A percentile compares a stretch with the other conserved stretches of the same genome.
These are phyloP conservation scores for Drosophila mercatorum DNA, from an alignment of 2,888 invertebrate species.

Conservation along the genomic window DNA sequence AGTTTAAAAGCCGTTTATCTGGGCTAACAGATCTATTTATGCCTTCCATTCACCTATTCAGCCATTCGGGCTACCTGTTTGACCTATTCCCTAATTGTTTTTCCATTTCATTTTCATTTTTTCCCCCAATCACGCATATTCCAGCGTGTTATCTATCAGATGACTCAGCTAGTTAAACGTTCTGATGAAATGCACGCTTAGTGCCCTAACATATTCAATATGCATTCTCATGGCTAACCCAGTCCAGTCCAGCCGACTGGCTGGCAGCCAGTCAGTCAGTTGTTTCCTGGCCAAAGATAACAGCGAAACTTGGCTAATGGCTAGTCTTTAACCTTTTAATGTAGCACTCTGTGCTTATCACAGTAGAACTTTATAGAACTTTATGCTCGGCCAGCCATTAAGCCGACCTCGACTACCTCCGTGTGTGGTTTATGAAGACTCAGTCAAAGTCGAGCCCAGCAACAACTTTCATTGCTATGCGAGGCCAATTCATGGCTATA, in stretches of 20 bases:
- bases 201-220: constrained; percentile 41
- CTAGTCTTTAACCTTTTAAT: constrained; percentile 77
- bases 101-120: constrained; percentile 14
- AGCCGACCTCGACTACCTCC: constrained; percentile 42
- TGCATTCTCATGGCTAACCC: constrained; percentile 54
- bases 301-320: constrained; percentile 74
- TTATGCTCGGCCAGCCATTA: constrained; percentile 56
- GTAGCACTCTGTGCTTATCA: constrained; percentile 71
- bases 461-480: constrained; percentile 55
- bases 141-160: constrained; percentile 52
- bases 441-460: constrained; percentile 32
- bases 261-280: constrained; percentile 9
- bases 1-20: constrained; percentile 56
- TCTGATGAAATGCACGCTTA: constrained; percentile 59
- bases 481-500: constrained; percentile 56
- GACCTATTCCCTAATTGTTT: constrained; percentile 55
- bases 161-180: constrained; percentile 71
- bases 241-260: neutral
- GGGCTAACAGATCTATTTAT: constrained; percentile 53
- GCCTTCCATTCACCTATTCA: constrained; percentile 20
- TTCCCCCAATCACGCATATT: constrained; percentile 52
- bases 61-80: constrained; percentile 49
- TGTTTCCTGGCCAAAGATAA: constrained; percentile 50
- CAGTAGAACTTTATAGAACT: constrained; percentile 56
- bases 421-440: constrained; percentile 59